Evolutionary conservation across 1,140 invertebrate genomes (phyloP).

Genomic region (Aricia agestis): DNA sequence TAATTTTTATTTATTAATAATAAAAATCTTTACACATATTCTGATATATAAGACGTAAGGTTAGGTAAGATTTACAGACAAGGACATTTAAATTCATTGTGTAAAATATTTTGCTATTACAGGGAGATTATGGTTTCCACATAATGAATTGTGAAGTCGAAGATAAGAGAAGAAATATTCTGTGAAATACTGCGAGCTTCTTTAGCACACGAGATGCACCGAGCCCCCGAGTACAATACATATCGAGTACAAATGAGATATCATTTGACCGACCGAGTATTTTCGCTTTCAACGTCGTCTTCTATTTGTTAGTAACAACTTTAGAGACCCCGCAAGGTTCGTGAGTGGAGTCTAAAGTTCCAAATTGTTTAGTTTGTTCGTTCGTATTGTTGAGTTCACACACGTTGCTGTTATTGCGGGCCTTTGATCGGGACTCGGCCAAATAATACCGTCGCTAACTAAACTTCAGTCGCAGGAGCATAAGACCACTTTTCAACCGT

Average conservation of each 20-base stretch:
- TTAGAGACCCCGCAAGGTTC: background rate
- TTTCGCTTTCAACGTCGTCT: background rate
- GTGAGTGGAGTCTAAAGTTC: constrained; percentile 2
- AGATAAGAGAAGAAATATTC: too few relatives aligned
- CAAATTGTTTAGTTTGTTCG: constrained; percentile 1
- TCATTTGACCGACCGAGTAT: background rate
- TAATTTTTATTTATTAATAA: too few relatives aligned
- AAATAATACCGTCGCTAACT: background rate
- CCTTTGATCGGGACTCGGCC: background rate
- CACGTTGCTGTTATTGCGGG: background rate
- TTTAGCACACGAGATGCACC: background rate
- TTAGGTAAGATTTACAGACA: too few relatives aligned
- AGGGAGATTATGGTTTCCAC: too few relatives aligned
- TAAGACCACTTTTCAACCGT: too few relatives aligned
- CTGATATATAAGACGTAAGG: too few relatives aligned
- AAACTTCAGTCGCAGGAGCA: background rate
- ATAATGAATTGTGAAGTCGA: too few relatives aligned
- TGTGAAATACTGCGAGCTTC: too few relatives aligned
- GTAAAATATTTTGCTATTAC: too few relatives aligned
- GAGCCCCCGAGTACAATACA: background rate
- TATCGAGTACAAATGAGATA: background rate
- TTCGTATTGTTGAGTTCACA: background rate
- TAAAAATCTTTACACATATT: too few relatives aligned
- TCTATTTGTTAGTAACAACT: constrained; percentile 1
- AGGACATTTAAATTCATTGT: too few relatives aligned